phyloP scores from a whole-genome alignment of 2,888 invertebrate genomes.

The Caenorhabditis parvicauda region DNA sequence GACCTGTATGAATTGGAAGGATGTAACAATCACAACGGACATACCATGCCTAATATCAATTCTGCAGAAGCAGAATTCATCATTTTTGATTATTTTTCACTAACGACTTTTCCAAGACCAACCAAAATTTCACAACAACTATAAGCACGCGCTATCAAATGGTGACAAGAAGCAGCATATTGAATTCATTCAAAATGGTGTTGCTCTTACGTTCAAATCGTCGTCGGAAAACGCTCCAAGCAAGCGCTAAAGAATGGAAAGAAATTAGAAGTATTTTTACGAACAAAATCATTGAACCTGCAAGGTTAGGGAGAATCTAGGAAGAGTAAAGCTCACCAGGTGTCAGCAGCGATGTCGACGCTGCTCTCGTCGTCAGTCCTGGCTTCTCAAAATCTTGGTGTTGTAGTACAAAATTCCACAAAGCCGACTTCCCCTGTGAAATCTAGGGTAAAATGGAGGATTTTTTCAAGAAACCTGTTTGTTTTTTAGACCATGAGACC shows the following conservation, averaged over 20 bases:
- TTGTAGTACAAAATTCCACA: constrained; percentile 90
- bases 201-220: constrained; percentile 78
- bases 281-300: not conserved
- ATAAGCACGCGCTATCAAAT: too few relatives aligned
- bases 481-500: constrained; percentile 92
- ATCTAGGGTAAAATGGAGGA: not conserved
- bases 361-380: constrained; percentile 33
- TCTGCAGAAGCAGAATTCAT: too few relatives aligned
- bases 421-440: constrained; percentile 82
- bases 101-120: too few relatives aligned
- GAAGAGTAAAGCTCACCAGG: constrained; percentile 66
- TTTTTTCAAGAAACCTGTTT: constrained; percentile 72
- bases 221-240: constrained; percentile 88
- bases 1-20: too few relatives aligned
- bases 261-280: not conserved
- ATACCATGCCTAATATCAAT: too few relatives aligned
- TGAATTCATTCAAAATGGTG: too few relatives aligned
- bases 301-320: not conserved
- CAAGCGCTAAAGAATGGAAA: constrained; percentile 73
- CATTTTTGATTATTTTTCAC: too few relatives aligned
- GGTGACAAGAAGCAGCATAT: too few relatives aligned
- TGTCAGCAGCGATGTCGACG: constrained; percentile 61
- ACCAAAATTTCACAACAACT: too few relatives aligned
- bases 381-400: constrained; percentile 75
- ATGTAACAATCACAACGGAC: too few relatives aligned